Evolutionary conservation across 2,797 vertebrate species (phyloP), one percentile per base, ranked within the genome.

Genomic region (Simalia tracyae): DNA sequence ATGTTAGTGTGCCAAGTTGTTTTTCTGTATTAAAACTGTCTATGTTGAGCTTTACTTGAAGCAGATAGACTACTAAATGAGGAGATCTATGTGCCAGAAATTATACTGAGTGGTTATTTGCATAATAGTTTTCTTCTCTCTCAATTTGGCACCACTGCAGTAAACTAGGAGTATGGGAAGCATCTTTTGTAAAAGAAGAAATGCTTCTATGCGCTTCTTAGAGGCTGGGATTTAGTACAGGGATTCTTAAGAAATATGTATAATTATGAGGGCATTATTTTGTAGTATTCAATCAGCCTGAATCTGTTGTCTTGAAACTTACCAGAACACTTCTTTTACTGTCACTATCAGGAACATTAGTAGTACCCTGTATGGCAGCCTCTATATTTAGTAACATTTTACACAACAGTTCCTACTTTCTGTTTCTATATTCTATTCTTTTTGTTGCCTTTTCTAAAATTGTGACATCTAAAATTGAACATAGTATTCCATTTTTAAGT

Each of bases 61-160:
- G 91, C 94, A 94, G 93, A 95, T 97, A 97, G 96, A 96, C 96
- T 94, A 94, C 28, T 84, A 95, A 90, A 76, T 92, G 88, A 96
- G 94, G 95, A 97, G 91, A 96, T 92, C 89, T 94, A 42, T 90
- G 90, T 96, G 96, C 94, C 88, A 90, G 57, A 94, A 86, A 90
- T 72, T 92, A 90, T 2, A 42, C 22, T 86, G 57, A 89, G 7
- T 88, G 86, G 87, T 84, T 31, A 88, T 85, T 92, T 89, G 72
- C 5, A 15, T n/a, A 57, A 63, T 28, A 92, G 50, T 31, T 57
- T 85, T 66, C 42, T n/a, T 22, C 2, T 31, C 12, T n/a, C 46
- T 68, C 17, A 36, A 4, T 89, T 84, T 85, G 76, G 6, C 24
- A 57, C 5, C 42, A 84, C 5, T 89, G 4, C 24, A 57, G 24